These are phyloP conservation scores for Tor tambroides DNA, from an alignment of 2,113 vertebrate species.

Conservation along the genomic window DNA sequence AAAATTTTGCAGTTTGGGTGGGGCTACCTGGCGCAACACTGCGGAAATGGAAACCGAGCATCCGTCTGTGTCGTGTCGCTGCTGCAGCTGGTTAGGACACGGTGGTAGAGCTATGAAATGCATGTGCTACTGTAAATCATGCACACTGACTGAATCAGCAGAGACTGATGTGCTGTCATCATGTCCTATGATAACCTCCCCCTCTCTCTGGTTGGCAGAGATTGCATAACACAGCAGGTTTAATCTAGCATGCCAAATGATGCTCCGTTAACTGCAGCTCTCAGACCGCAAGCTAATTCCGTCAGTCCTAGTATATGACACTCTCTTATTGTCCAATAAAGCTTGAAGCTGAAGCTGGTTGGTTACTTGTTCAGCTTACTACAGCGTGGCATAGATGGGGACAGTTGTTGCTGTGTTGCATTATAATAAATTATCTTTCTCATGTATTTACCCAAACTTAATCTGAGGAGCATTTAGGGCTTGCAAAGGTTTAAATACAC, in stretches of 20 bases:
- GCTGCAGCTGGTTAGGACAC: neutral
- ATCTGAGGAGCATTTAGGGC: no score
- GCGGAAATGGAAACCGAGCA: neutral
- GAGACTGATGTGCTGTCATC: constrained; percentile 15
- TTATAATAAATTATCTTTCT: neutral
- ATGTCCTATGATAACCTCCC: neutral
- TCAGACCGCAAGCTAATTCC: neutral
- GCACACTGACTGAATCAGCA: neutral
- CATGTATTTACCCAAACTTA: neutral
- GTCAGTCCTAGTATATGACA: neutral
- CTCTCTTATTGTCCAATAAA: neutral
- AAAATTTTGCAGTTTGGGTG: neutral
- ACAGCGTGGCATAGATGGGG: neutral
- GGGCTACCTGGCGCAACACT: neutral
- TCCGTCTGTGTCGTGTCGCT: neutral
- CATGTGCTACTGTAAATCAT: neutral
- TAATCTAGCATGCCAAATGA: constrained; percentile 26
- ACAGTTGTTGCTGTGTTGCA: neutral
- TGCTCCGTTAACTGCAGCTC: neutral
- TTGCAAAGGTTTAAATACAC: no score
- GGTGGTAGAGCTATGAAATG: neutral
- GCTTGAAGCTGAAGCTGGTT: neutral
- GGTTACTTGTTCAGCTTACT: neutral
- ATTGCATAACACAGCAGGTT: constrained; percentile 39
- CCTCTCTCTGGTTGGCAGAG: neutral